Percentiles rank a stretch among this genome's conserved stretches.
Evolutionary conservation across 2,888 invertebrate species (phyloP).

Genomic region (Caenorhabditis doughertyi): DNA sequence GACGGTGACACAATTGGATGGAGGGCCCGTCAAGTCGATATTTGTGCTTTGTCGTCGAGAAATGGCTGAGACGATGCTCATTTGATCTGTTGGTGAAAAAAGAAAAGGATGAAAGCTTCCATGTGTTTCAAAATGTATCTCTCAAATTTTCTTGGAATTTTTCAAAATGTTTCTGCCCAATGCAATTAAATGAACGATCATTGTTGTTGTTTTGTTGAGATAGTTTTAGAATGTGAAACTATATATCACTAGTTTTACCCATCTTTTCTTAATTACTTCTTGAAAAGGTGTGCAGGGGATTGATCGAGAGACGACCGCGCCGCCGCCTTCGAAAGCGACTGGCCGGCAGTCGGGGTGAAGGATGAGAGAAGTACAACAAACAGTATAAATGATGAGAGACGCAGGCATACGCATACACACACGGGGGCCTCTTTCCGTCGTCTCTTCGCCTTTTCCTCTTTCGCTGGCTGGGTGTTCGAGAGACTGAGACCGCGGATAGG

Average conservation of each 20-base stretch:
- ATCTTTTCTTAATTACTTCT: conserved; percentile 34
- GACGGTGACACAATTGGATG: conserved; percentile 61
- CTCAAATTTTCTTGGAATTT: conserved; percentile 26
- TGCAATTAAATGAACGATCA: neutral
- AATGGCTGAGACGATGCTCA: conserved; percentile 71
- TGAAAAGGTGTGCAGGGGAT: conserved; percentile 59
- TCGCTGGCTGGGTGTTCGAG: conserved; percentile 52
- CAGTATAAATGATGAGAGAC: neutral
- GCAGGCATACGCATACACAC: conserved; percentile 27
- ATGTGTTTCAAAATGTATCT: conserved; percentile 47
- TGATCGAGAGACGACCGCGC: conserved; percentile 66
- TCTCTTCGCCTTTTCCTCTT: conserved; percentile 21
- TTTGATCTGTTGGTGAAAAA: conserved; percentile 53
- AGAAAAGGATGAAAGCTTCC: conserved; percentile 3
- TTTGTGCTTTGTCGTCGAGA: conserved; percentile 72
- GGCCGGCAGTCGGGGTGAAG: conserved; percentile 29
- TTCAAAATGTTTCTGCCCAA: conserved; percentile 17
- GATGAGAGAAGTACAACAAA: conserved; percentile 7
- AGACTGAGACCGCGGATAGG: conserved; percentile 31
- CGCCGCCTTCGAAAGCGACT: conserved; percentile 58
- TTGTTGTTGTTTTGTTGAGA: neutral
- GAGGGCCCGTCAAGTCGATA: conserved; percentile 67
- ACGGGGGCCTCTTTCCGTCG: conserved; percentile 52
- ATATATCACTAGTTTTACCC: neutral
- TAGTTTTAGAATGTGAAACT: neutral